Evolutionary conservation across 2,888 invertebrate species (phyloP).

Genomic region (Acanthosepion esculentum): DNA sequence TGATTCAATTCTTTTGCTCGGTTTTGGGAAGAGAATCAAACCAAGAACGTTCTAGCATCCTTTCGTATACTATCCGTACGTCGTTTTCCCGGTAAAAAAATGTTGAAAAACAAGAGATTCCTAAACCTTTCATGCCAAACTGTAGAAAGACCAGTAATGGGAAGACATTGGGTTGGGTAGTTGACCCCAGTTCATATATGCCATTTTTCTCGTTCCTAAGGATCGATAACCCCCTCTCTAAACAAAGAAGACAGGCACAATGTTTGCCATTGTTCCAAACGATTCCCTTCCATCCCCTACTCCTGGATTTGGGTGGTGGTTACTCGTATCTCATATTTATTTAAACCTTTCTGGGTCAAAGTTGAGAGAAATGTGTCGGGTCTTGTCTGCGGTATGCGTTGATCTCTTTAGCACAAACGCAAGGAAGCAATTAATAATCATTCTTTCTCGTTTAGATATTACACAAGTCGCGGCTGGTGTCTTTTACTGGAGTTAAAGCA

Average conservation of each 20-base stretch:
- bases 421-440: too few species aligned
- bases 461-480: too few species aligned
- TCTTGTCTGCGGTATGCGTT: neutral
- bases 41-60: too few species aligned
- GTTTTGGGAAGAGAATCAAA: too few species aligned
- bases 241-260: neutral
- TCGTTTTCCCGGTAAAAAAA: too few species aligned
- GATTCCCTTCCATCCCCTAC: neutral
- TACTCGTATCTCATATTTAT: neutral
- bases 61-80: too few species aligned
- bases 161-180: neutral
- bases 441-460: too few species aligned
- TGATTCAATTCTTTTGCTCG: too few species aligned
- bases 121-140: too few species aligned
- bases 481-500: too few species aligned
- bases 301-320: neutral
- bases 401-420: too few species aligned
- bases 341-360: neutral
- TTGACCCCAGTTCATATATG: neutral
- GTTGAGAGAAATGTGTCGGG: neutral
- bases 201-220: neutral
- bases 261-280: neutral
- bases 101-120: too few species aligned
- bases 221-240: neutral
- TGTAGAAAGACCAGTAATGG: neutral